Base-by-base conservation (phyloP, 2,797 vertebrate genomes). In the Eulemur coronatus region DNA sequence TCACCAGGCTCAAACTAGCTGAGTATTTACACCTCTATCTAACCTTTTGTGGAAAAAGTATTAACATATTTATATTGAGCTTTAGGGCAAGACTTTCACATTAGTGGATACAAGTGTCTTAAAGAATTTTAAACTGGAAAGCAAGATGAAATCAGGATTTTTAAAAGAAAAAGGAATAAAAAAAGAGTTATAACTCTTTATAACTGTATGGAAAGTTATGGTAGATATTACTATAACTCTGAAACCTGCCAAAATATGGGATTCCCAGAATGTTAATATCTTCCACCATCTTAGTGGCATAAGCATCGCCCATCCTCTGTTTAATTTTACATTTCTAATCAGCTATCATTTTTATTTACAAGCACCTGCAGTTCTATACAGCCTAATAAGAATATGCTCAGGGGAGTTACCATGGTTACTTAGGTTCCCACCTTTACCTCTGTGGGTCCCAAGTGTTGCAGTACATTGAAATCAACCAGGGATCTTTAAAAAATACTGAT, bases 261-360 rank as follows among this genome's bases (percentile, higher is more conserved):
- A 46, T 72, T 48, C 9, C 8, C 20, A 85, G 43, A 46, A 89
- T 48, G 15, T 33, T 61, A 55, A 5, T 75, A n/a, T 46, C 33
- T 69, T 78, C 12, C n/a, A 59, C 11, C 33, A 2, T 81, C 8
- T 92, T 41, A 78, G 33, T 43, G 46, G 33, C 11, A 28, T n/a
- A 73, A 30, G 7, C 28, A 2, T 57, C 81, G 89, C 7, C 33
- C 4, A 35, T 79, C 18, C 26, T 89, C 4, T 85, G 38, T 73
- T 89, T 91, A 41, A 86, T 61, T 75, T 91, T 17, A 72, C 38
- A 38, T 95, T 85, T 85, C 46, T 78, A 55, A 84, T 81, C 6
- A 78, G 24, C 43, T 88, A 80, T 61, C 22, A 59, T 46, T 90
- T 89, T 97, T 63, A 72, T 89, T 92, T 84, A 17, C 1, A 87